Conservation (phyloP, 2,113 vertebrate genomes). For the Phalacrocorax pelagicus region DNA sequence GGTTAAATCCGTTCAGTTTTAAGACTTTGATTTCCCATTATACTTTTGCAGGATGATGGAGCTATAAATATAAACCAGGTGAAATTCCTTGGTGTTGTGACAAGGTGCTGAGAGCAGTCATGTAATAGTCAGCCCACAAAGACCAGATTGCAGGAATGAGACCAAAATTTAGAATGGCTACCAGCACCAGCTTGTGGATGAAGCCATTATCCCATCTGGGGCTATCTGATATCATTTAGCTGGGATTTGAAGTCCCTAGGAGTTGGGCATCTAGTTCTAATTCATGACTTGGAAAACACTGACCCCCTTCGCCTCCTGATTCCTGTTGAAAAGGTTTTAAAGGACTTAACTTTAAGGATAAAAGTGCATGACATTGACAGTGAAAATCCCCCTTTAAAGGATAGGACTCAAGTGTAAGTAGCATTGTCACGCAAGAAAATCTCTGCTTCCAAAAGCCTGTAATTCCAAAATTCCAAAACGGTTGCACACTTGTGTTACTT, state of each 20-base stretch:
- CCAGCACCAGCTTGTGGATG: background rate
- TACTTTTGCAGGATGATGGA: background rate
- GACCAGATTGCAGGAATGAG: background rate
- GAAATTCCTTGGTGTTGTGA: background rate
- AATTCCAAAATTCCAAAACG: background rate
- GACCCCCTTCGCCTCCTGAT: no score
- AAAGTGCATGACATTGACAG: background rate
- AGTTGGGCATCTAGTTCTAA: background rate
- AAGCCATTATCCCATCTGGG: background rate
- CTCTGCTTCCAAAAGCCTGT: background rate
- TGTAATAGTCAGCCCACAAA: background rate
- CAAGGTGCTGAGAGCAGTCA: no score
- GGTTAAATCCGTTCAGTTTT: background rate
- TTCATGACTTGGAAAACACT: background rate
- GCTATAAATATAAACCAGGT: background rate
- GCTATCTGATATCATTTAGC: background rate
- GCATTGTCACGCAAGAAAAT: rapidly evolving
- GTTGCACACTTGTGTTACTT: background rate
- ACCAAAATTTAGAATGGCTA: background rate
- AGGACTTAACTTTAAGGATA: background rate
- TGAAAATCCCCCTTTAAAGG: background rate
- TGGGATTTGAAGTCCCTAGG: background rate
- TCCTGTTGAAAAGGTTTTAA: background rate
- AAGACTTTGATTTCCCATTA: background rate
- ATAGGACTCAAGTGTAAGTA: background rate